Percentiles rank a stretch among this genome's conserved stretches.
These are phyloP conservation scores for Cuculus canorus DNA, from an alignment of 2,797 vertebrate genomes.

Conservation along the genomic window DNA sequence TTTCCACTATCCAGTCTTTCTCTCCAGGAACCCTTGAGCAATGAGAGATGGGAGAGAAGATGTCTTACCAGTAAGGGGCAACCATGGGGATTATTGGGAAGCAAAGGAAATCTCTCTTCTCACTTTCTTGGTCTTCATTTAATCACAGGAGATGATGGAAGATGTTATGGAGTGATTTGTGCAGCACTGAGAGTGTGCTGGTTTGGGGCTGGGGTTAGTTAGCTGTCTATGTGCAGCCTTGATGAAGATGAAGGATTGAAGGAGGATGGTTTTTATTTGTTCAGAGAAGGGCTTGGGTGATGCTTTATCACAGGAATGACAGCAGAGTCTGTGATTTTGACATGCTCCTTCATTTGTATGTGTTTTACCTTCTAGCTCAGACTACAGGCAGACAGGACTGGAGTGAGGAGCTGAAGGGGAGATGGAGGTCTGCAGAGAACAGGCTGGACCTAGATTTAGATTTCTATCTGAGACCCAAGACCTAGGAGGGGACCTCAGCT, in stretches of 20 bases:
- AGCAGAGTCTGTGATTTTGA: constrained; percentile 10
- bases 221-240: constrained; percentile 29
- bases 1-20: background rate
- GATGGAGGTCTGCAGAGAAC: background rate
- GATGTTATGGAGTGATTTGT: background rate
- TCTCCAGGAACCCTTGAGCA: background rate
- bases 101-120: background rate
- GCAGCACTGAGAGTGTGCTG: background rate
- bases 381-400: background rate
- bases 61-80: background rate
- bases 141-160: background rate
- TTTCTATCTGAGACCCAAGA: background rate
- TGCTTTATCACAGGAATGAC: constrained; percentile 27
- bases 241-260: constrained; percentile 44
- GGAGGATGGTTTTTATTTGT: constrained; percentile 2
- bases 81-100: background rate
- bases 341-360: background rate
- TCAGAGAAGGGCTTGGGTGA: background rate
- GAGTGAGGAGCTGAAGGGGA: background rate
- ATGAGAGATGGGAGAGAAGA: background rate
- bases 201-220: background rate
- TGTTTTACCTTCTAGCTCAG: background rate
- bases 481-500: background rate
- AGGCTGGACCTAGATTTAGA: background rate
- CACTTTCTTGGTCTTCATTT: background rate